phyloP scores from a whole-genome alignment of 2,113 vertebrate species.

The Agapornis roseicollis region DNA sequence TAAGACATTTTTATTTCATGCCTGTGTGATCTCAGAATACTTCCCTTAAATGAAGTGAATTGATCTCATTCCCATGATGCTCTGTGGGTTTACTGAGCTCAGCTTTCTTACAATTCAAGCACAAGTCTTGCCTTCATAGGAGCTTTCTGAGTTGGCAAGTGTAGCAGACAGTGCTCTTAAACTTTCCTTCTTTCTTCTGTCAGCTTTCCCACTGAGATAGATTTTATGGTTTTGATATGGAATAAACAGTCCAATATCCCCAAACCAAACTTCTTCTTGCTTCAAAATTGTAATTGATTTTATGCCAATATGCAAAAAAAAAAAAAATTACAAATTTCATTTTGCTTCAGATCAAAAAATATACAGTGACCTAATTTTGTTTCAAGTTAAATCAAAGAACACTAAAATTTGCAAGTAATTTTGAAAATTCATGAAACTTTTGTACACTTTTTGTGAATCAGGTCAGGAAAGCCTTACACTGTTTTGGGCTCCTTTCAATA shows the following conservation, averaged over 20 bases:
- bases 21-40: neutral
- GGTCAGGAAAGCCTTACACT: neutral
- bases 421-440: neutral
- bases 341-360: neutral
- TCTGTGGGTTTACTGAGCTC: neutral
- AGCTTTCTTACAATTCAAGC: neutral
- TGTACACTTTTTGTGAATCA: neutral
- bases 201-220: neutral
- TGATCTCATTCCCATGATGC: neutral
- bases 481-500: neutral
- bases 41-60: neutral
- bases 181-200: neutral
- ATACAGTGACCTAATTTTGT: neutral
- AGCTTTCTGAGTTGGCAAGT: neutral
- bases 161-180: neutral
- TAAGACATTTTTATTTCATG: neutral
- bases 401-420: neutral
- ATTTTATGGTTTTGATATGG: neutral
- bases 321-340: neutral
- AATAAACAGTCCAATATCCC: neutral
- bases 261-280: neutral
- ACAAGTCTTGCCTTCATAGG: neutral
- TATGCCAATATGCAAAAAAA: neutral
- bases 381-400: neutral
- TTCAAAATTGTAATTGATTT: neutral